phyloP scores from a whole-genome alignment of 1,140 invertebrate genomes.

The Trinorchestia longiramus region DNA sequence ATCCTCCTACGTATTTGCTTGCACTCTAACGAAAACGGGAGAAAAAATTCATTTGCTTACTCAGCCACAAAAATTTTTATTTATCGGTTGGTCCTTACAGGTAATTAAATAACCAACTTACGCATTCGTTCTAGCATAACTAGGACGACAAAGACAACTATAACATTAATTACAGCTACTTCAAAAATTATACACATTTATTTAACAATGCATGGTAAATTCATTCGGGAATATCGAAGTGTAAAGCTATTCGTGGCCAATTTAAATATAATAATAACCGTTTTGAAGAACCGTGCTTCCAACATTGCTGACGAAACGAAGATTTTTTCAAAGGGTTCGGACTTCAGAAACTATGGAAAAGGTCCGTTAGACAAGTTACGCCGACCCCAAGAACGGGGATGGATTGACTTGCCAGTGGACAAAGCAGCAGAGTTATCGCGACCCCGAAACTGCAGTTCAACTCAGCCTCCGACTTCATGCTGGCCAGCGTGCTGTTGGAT shows the following conservation, averaged over 20 bases:
- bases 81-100: no score
- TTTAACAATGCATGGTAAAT: not conserved
- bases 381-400: not conserved
- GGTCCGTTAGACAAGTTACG: not conserved
- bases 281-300: not conserved
- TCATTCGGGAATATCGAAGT: not conserved
- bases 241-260: not conserved
- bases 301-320: not conserved
- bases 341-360: not conserved
- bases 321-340: not conserved
- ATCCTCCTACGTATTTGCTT: not conserved
- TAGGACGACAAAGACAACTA: not conserved
- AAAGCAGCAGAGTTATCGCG: conserved; percentile 33
- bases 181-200: not conserved
- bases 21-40: no score
- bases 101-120: not conserved
- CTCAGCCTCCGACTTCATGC: not conserved
- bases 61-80: not conserved
- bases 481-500: not conserved
- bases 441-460: not conserved
- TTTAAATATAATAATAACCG: not conserved
- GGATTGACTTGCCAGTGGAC: not conserved
- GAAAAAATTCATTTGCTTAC: not conserved
- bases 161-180: not conserved
- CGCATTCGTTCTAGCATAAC: not conserved